Evolutionary conservation across 2,888 invertebrate genomes (phyloP), one percentile per base, ranked within the genome.

Genomic region (Drosophila ezoana): DNA sequence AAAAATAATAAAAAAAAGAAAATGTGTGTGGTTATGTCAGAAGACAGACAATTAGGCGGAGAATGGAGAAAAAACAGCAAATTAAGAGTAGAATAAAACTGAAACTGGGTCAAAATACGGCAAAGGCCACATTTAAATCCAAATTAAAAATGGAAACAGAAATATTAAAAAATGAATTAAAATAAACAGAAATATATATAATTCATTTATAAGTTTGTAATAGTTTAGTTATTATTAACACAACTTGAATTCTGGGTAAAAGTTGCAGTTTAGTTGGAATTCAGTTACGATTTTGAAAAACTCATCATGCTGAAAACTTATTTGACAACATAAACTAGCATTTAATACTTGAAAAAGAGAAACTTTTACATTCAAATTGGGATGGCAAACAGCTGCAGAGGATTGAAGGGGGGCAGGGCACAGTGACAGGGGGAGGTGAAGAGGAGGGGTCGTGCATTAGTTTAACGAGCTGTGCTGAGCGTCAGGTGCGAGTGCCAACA

Each of bases 291-390:
- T 51, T 66, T 51, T 33, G 4, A 32, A 65, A 65, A 51, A 51
- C 51, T 20, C 43, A 20, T 65, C 64, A 43, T 10, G 14, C n/a
- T 35, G 40, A 13, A 62, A 48, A 48, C 62, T 62, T 49, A 48
- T 53, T 68, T 45, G 37, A 20, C 52, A 45, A 38, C 53, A 54
- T 38, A 45, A 68, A 75, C 56, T 57, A 52, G 47, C 40, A 38
- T 65, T 63, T 37, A 63, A 65, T 43, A 44, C 43, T 65, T 37
- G 9, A 18, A 38, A 53, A 40, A 8, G 9, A 11, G 13, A 11
- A 74, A 61, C 28, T 72, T 75, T 58, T 32, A 16, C 43, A 53
- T 53, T 67, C 37, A 53, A 69, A 58, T 38, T 47, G 20, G 40
- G 45, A 52, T 51, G 51, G 44, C n/a, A 52, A 59, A 35, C 51